Evolutionary conservation across 30 jellyfish, hydroid and myxozoan species (phyloP).

Genomic region (Mastigias papua): DNA sequence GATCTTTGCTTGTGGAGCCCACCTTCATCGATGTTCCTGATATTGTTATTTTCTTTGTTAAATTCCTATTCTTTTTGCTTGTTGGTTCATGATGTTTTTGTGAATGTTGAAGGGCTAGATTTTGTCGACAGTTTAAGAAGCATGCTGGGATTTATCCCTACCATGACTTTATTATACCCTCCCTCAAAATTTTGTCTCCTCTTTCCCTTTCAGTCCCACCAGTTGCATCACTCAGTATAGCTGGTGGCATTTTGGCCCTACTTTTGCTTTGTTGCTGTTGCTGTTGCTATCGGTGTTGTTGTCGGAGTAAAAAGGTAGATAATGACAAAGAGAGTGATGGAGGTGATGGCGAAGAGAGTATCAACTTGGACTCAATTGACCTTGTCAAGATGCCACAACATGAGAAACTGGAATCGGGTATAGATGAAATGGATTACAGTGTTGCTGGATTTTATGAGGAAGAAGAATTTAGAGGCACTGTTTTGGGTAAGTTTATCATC

Average conservation of each 20-base stretch:
- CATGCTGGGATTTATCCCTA: too few relatives aligned
- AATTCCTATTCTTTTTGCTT: too few relatives aligned
- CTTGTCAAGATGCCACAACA: constrained; percentile 64
- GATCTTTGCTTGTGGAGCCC: too few relatives aligned
- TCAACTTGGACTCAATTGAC: constrained; percentile 72
- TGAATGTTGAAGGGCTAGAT: too few relatives aligned
- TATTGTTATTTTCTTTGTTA: too few relatives aligned
- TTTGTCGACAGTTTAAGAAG: too few relatives aligned
- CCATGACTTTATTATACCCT: too few relatives aligned
- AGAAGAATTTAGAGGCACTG: constrained; percentile 64
- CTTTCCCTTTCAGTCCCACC: constrained; percentile 78
- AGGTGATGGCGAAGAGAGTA: constrained; percentile 65
- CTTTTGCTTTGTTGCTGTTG: constrained; percentile 75
- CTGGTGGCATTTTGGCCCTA: constrained; percentile 68
- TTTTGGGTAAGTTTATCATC: constrained; percentile 38
- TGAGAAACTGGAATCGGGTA: constrained; percentile 68
- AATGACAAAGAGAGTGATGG: constrained; percentile 59
- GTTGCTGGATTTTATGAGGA: constrained; percentile 71
- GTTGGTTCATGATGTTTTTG: too few relatives aligned
- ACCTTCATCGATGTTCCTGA: too few relatives aligned
- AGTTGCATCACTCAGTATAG: constrained; percentile 75
- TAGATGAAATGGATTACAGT: constrained; percentile 91
- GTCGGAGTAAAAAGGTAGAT: constrained; percentile 57
- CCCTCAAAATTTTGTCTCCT: too few relatives aligned
- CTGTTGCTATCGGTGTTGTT: constrained; percentile 79